Base-by-base conservation (phyloP, 2,113 vertebrate genomes). In the Cacatua alba region DNA sequence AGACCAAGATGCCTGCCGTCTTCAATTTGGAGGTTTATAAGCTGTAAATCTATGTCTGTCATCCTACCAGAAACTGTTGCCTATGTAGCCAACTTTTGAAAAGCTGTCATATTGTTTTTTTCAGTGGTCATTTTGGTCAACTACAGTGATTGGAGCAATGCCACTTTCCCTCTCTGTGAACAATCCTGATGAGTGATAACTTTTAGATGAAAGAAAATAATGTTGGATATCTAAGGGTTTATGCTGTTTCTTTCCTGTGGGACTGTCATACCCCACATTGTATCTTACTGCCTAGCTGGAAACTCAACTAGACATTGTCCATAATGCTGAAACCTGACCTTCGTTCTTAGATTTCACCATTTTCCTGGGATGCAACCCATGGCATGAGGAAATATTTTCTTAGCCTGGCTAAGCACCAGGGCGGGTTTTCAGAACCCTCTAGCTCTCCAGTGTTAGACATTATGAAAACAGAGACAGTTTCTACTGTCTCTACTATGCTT, bases 251-350 rank as follows among this genome's bases (percentile, higher is more conserved):
- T 77, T 74, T 51, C 15, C 9, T n/a, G 21, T 65, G 18, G 21
- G 7, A 44, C 2, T 44, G 12, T 71, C 1, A 2, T 25, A 6
- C 3, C 3, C 8, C 6, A 3, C 7, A 11, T 55, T 85, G 7
- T n/a, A 90, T 6, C 1, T 69, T 88, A 68, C 48, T 39, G 7
- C 15, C 6, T 43, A 46, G 21, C 0, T n/a, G 35, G 39, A 82
- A 87, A 88, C 7, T 60, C 53, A 48, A 3, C 1, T 26, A 5
- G 24, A 11, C 19, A 29, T 76, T 52, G 16, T 33, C 6, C 3
- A 51, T 64, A 65, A 37, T 29, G 10, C 12, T 79, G 33, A 88
- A 90, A 52, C 4, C 67, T 29, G 17, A 62, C 13, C 3, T 31
- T 70, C 8, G 31, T 9, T 10, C 7, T 80, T 55, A 55, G 17